These are phyloP conservation scores for Neodon shergylaensis DNA, from an alignment of 2,113 vertebrate genomes.

Conservation along the genomic window DNA sequence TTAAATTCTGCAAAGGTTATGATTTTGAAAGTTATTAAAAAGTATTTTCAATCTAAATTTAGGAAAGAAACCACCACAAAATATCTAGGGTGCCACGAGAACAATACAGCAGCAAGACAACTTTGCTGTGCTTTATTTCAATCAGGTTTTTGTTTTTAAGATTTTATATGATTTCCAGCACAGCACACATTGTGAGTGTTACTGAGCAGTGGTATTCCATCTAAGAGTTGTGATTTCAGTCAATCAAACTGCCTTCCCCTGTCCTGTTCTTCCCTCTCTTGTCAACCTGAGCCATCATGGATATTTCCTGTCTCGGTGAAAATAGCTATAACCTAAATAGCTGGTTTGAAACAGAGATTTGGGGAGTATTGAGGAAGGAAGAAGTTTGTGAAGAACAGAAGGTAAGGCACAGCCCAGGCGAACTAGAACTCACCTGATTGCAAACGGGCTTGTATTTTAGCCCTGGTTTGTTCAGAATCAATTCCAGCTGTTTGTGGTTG, in stretches of 20 bases:
- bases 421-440: background rate
- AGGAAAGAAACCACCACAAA: background rate
- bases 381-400: background rate
- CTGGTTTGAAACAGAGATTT: background rate
- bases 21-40: background rate
- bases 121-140: background rate
- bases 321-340: no score
- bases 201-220: background rate
- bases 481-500: conserved; percentile 13
- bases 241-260: background rate
- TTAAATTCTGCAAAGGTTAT: background rate
- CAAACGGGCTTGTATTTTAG: background rate
- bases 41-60: background rate
- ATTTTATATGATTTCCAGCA: background rate
- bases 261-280: background rate
- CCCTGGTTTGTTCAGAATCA: conserved; percentile 9
- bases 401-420: background rate
- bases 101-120: background rate
- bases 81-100: background rate
- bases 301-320: background rate
- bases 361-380: background rate
- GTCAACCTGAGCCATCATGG: background rate
- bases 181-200: no score
- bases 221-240: background rate
- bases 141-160: background rate